Percentiles rank a stretch among this genome's conserved stretches.
Conservation (phyloP, 2,888 invertebrate species). For the Ophonus ardosiacus region DNA sequence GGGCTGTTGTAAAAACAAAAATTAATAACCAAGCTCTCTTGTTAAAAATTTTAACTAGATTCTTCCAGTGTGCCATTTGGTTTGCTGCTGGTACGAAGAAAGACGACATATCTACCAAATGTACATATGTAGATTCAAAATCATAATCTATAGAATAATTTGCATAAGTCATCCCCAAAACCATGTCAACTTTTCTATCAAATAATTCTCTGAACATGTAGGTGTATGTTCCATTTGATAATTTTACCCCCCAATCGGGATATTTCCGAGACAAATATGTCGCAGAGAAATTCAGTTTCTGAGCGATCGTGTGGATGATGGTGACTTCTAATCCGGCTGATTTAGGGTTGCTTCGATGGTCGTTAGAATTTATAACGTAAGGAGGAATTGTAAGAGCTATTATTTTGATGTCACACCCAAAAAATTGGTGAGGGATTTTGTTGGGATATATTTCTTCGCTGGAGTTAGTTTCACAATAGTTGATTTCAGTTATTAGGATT, state of each 20-base stretch:
- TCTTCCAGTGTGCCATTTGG: constrained; percentile 56
- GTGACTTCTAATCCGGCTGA: constrained; percentile 40
- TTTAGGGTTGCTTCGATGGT: not conserved
- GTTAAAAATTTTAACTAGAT: constrained; percentile 56
- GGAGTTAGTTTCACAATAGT: constrained; percentile 8
- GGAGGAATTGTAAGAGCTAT: constrained; percentile 25
- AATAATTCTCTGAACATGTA: constrained; percentile 55
- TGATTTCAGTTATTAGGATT: not conserved
- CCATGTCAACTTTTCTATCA: constrained; percentile 50
- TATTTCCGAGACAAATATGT: not conserved
- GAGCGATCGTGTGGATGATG: constrained; percentile 44
- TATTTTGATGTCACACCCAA: constrained; percentile 27
- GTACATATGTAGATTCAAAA: constrained; percentile 56
- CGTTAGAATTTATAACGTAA: constrained; percentile 14
- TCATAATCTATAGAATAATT: constrained; percentile 36
- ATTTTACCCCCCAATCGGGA: constrained; percentile 60
- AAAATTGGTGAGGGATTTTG: constrained; percentile 49
- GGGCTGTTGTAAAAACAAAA: not conserved
- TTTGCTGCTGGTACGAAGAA: constrained; percentile 59
- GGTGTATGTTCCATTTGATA: constrained; percentile 62
- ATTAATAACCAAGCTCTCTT: constrained; percentile 34
- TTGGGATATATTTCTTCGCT: constrained; percentile 34
- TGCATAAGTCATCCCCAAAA: constrained; percentile 54
- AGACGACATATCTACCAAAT: constrained; percentile 32
- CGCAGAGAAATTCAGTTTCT: constrained; percentile 47